Percentiles rank a stretch among this genome's conserved stretches.
phyloP scores from a whole-genome alignment of 2,113 vertebrate species.

The Connochaetes taurinus region DNA sequence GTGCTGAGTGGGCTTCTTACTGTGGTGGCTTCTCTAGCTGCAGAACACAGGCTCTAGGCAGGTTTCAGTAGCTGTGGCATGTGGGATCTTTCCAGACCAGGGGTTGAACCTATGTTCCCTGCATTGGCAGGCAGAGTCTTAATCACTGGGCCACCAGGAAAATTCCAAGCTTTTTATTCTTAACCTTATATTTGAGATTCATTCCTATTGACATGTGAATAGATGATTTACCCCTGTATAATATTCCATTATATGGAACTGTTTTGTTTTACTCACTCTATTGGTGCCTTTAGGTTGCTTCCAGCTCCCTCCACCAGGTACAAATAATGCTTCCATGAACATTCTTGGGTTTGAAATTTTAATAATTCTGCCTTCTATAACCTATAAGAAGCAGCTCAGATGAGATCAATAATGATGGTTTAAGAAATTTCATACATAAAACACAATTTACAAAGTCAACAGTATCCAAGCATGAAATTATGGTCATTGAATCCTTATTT shows the following conservation, averaged over 20 bases:
- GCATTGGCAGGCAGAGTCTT: neutral
- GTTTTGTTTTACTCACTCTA: neutral
- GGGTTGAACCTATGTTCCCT: neutral
- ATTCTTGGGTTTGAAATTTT: neutral
- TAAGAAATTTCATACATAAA: neutral
- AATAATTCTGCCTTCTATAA: neutral
- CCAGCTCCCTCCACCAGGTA: neutral
- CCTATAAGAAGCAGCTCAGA: neutral
- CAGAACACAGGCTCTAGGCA: neutral
- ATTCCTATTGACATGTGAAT: neutral
- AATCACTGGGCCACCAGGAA: neutral
- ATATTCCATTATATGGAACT: neutral
- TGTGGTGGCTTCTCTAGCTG: neutral
- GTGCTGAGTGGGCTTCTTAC: neutral
- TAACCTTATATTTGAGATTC: neutral
- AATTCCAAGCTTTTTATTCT: neutral
- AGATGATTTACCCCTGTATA: neutral
- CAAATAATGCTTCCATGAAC: neutral
- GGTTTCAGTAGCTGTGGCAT: neutral
- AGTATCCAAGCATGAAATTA: neutral
- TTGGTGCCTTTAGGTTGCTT: neutral
- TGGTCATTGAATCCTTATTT: neutral
- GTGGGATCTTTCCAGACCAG: neutral
- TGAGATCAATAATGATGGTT: neutral
- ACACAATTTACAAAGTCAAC: neutral